Conservation (phyloP, 2,797 vertebrate genomes). For the Cynopterus sphinx region DNA sequence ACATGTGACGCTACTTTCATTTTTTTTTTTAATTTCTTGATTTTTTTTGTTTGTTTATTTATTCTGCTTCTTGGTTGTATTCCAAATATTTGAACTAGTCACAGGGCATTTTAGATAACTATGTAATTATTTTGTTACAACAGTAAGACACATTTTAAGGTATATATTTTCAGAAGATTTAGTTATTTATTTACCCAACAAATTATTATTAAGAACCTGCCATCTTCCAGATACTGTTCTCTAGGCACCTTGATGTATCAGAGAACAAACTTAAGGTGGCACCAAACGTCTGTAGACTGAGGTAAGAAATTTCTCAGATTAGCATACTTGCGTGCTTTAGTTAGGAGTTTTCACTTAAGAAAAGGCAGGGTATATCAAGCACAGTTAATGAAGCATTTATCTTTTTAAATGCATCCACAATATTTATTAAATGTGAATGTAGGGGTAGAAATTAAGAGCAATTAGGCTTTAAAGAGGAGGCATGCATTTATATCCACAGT, state of each 20-base stretch:
- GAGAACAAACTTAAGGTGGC: background rate
- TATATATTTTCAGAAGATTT: background rate
- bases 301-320: background rate
- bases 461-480: background rate
- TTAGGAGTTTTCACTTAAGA: background rate
- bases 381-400: background rate
- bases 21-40: background rate
- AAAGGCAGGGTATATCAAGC: background rate
- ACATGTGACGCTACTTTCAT: background rate
- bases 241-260: background rate
- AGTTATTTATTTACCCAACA: background rate
- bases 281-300: background rate
- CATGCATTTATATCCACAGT: background rate
- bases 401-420: background rate
- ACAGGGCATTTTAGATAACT: background rate
- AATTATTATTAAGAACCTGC: background rate
- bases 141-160: background rate
- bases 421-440: background rate
- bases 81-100: background rate
- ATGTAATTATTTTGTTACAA: background rate
- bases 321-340: background rate
- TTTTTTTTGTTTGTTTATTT: background rate
- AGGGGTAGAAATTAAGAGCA: background rate
- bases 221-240: background rate
- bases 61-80: conserved; percentile 22